phyloP scores from a whole-genome alignment of 2,797 vertebrate species.

The Thripadectes ignobilis region DNA sequence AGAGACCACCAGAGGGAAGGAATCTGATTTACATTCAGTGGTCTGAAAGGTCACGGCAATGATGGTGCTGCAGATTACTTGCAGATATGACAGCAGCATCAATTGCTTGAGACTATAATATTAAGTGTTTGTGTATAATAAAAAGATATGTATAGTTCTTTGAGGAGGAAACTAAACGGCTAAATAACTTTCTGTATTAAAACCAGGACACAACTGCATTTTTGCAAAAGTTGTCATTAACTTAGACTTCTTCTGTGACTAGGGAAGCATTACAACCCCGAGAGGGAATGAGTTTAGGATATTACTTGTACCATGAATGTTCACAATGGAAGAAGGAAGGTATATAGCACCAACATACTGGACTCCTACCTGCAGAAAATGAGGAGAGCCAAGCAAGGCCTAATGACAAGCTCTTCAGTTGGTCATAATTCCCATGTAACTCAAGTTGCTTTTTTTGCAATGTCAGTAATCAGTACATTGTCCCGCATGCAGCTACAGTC shows the following conservation, averaged over 20 bases:
- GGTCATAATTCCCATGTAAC: background rate
- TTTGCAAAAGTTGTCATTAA: background rate
- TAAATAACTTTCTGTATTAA: background rate
- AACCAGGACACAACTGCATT: background rate
- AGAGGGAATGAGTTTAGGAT: background rate
- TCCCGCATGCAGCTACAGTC: background rate
- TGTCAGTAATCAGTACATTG: background rate
- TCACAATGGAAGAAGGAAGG: background rate
- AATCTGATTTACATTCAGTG: conserved; percentile 3
- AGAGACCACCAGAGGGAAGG: conserved; percentile 1
- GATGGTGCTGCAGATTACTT: conserved; percentile 26
- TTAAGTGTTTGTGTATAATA: background rate
- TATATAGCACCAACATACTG: background rate
- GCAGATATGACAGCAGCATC: conserved; percentile 20
- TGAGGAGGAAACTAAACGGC: background rate
- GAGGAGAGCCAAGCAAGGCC: background rate
- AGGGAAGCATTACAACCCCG: background rate
- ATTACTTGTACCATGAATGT: background rate
- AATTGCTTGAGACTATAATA: background rate
- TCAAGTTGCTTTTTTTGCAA: background rate
- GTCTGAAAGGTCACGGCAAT: conserved; percentile 18
- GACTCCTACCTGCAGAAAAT: background rate
- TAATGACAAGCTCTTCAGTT: background rate
- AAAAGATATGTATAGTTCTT: background rate
- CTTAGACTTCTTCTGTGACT: background rate